Conservation (phyloP, 2,797 vertebrate species). For the Falco rusticolus region DNA sequence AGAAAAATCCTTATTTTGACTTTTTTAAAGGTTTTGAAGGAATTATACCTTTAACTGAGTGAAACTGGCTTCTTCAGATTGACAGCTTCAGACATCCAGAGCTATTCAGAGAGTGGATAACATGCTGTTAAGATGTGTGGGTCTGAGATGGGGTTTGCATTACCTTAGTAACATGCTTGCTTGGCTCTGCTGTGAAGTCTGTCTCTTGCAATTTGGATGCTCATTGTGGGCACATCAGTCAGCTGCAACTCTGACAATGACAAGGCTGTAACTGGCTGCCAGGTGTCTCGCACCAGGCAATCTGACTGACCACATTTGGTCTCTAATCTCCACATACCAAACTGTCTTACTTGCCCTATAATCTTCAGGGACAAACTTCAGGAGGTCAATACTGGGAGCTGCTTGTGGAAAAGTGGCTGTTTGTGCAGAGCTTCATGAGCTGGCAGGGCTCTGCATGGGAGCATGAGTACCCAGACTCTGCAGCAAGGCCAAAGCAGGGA, state of each 20-base stretch:
- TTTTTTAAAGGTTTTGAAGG: background rate
- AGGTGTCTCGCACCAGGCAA: background rate
- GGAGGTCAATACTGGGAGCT: background rate
- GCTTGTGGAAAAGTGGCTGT: background rate
- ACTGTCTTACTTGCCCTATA: background rate
- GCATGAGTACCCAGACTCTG: background rate
- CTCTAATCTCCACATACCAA: conserved; percentile 35
- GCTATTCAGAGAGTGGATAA: background rate
- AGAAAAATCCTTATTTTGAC: background rate
- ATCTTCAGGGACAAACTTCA: background rate
- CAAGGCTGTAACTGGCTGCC: conserved; percentile 6
- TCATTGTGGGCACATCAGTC: conserved; percentile 23
- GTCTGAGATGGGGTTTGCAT: background rate
- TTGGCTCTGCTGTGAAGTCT: background rate
- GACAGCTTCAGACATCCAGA: conserved; percentile 7
- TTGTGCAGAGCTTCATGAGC: background rate
- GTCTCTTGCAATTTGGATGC: background rate
- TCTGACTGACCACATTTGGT: background rate
- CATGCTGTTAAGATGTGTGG: background rate
- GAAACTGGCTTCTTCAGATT: background rate
- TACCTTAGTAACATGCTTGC: background rate
- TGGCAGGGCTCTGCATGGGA: background rate
- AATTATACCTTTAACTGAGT: conserved; percentile 14
- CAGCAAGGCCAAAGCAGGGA: background rate
- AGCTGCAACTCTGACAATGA: background rate